Base-by-base conservation (phyloP, 2,888 invertebrate species). In the Villa cingulata region DNA sequence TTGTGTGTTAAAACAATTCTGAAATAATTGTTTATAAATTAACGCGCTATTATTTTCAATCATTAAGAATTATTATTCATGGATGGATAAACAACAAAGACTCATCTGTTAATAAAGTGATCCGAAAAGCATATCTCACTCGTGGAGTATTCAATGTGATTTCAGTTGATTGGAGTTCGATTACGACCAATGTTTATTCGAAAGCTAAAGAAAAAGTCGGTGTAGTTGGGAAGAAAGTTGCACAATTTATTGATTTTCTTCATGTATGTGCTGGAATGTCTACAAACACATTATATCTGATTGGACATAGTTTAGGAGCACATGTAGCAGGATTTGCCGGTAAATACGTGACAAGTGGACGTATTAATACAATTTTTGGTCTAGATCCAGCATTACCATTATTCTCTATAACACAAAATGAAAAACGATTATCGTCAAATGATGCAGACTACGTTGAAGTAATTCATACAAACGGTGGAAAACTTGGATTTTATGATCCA, bases 231-330 rank as follows among this genome's bases (percentile, higher is more conserved):
- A 45, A 48, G 16, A 58, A 58, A 16, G 40, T 62, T 6, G 66
- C 64, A 1, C 41, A 23, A 0, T 53, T 66, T 15, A 50, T 66
- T 6, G 60, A 68, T 43, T 66, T 61, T 45, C 59, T 77, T 66
- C 58, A 73, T 63, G 1, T 69, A 63, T 5, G 66, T 62, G 29
- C 3, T 12, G 12, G 12, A 32, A 32, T 32, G 12, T 12, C 9
- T 12, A 12, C 12, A 12, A 12, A 32, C 4, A 32, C 9, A 12
- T 7, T 32, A 12, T 62, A 72, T 70, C 36, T 67, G 2, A 74
- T 76, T 32, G 78, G 75, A 1, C 74, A 77, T 54, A 77, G 77
- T 53, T 65, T 78, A 46, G 77, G 77, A 4, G 75, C 75, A 7
- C 75, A 76, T 59, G 74, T 74, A 9, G 71, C 72, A 41, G 75